phyloP scores from a whole-genome alignment of 2,888 invertebrate species.

The Coecobrya sp. region DNA sequence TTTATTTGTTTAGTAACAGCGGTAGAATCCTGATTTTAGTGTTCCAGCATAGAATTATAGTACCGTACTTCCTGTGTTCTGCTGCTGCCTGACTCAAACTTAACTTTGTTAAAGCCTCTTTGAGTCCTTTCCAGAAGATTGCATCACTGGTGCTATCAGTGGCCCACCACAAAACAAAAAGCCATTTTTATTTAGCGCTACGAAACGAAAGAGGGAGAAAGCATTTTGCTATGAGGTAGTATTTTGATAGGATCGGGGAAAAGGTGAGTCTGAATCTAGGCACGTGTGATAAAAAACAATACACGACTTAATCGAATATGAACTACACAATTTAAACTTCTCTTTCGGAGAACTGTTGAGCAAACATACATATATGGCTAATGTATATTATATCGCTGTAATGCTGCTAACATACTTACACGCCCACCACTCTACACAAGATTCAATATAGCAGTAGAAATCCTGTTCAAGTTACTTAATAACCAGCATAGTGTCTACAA shows the following conservation, averaged over 20 bases:
- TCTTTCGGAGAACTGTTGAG: neutral
- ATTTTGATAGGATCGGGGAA: neutral
- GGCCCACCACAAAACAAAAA: conserved; percentile 46
- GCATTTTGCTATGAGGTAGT: neutral
- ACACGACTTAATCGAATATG: conserved; percentile 48
- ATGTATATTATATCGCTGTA: neutral
- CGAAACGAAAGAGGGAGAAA: neutral
- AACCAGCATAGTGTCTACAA: neutral
- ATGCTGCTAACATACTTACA: too few relatives aligned
- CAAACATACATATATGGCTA: neutral
- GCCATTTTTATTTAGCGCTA: conserved; percentile 18
- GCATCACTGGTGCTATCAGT: conserved; percentile 11
- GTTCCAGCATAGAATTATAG: neutral
- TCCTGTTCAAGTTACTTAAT: neutral
- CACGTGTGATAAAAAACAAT: conserved; percentile 45
- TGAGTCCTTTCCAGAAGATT: conserved; percentile 55
- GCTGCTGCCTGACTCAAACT: conserved; percentile 20
- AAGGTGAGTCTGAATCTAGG: neutral
- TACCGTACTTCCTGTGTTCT: neutral
- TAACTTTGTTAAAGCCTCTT: conserved; percentile 67
- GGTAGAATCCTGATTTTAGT: neutral
- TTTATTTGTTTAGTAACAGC: neutral
- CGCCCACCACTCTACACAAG: too few relatives aligned
- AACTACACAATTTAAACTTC: conserved; percentile 22
- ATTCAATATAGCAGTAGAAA: neutral